A percentile compares a stretch with the other conserved stretches of the same genome.
Conservation (phyloP, 2,888 invertebrate genomes). For the Troilus luridus region DNA sequence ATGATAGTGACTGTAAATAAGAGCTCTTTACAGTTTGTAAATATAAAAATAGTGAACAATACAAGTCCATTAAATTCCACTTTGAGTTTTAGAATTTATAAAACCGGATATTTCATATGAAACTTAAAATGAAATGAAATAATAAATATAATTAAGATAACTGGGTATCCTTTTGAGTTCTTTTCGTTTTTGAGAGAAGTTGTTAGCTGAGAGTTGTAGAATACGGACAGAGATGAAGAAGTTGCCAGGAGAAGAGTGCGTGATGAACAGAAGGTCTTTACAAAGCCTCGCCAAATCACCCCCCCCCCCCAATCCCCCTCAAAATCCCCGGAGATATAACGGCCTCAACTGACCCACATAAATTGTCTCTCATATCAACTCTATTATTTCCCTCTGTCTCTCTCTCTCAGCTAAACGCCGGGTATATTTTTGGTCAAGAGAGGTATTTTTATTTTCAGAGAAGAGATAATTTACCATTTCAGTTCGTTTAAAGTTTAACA, state of each 20-base stretch:
- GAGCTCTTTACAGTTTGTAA: too few species aligned
- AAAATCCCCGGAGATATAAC: conserved; percentile 6
- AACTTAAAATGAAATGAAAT: too few species aligned
- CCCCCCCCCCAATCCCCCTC: not conserved
- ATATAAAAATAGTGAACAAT: too few species aligned
- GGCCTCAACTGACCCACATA: conserved; percentile 20
- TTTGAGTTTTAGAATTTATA: too few species aligned
- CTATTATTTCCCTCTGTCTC: not conserved
- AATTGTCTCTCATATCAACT: conserved; percentile 34
- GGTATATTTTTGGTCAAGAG: not conserved
- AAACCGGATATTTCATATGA: too few species aligned
- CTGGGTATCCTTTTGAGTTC: too few species aligned
- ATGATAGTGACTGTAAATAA: too few species aligned
- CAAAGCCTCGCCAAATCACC: conserved; percentile 22
- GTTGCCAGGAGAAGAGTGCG: not conserved
- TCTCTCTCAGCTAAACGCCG: not conserved
- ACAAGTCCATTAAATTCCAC: too few species aligned
- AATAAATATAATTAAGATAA: too few species aligned
- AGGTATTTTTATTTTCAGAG: not conserved
- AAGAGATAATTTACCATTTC: not conserved
- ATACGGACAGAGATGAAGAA: not conserved
- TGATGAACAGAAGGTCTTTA: not conserved
- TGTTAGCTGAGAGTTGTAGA: not conserved
- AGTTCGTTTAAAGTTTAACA: too few species aligned
- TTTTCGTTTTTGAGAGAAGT: not conserved